Conservation (phyloP, 1,140 invertebrate genomes). For the Paracyclopina nana region DNA sequence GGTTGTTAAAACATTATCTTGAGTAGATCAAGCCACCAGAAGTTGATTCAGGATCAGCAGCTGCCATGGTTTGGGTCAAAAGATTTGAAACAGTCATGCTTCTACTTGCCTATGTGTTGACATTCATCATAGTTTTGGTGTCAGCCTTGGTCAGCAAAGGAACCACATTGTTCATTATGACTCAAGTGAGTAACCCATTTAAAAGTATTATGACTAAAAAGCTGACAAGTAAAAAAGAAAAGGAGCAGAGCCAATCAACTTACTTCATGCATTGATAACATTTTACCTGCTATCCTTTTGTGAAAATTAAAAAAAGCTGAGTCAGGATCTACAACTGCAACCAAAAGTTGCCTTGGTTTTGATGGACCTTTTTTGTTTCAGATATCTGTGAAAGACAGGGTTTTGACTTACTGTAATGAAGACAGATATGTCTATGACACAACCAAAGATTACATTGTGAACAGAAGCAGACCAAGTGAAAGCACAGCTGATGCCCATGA, state of each 20-base stretch:
- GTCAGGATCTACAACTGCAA: no score
- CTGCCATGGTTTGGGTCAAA: slow-evolving; percentile 1
- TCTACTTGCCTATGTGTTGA: background rate
- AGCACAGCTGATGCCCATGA: background rate
- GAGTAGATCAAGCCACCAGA: slow-evolving; percentile 18
- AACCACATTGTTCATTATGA: background rate
- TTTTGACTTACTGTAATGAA: background rate
- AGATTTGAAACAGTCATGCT: background rate
- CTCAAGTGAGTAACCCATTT: background rate
- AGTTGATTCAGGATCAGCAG: slow-evolving; percentile 16
- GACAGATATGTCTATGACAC: background rate
- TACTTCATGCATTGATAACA: no score
- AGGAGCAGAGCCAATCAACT: no score
- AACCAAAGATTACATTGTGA: background rate
- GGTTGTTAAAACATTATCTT: no score
- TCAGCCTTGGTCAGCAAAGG: background rate
- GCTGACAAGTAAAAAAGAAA: no score
- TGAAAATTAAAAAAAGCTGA: no score
- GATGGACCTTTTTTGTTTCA: no score
- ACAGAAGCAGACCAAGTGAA: background rate
- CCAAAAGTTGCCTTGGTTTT: no score
- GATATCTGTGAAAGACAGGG: background rate
- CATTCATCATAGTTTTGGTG: background rate
- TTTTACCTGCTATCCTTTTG: no score
- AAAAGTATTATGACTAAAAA: no score